Evolutionary conservation across 1,140 invertebrate species (phyloP), one percentile per base, ranked within the genome.

Genomic region (Drosophila nannoptera): DNA sequence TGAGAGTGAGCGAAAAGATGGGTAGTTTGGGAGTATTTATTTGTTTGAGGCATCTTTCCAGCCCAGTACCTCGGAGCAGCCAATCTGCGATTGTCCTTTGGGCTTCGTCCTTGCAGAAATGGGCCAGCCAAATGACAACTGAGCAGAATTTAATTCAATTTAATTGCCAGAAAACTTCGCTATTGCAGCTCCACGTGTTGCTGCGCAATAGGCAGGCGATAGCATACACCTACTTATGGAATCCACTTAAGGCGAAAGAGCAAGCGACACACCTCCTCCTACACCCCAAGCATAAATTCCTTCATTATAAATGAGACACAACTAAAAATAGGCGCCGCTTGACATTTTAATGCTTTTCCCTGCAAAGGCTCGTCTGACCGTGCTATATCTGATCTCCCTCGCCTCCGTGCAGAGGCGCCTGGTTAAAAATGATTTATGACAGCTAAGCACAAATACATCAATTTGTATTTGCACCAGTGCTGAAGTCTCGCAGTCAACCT

Each of bases 11-110:
- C 1, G 35, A 22, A 7, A 11, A 9, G 29, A 8, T 1, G 32
- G 8, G 12, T 5, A n/a, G 35, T 0, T 22, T 6, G 5, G 49
- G 36, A 22, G 22, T 33, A 4, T 31, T 32, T 55, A 61, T 78
- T 74, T 81, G 74, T 82, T 77, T 82, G 49, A 60, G 55, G 68
- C 68, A 45, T 66, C 62, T 54, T 59, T 66, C 59, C 59, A 48
- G 68, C 63, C 63, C 62, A 53, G 46, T 66, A 53, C 54, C 58
- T 62, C 48, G 60, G 46, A 36, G 22, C 40, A 50, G 38, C 33
- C 32, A 46, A 36, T 46, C 45, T 31, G 33, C 58, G 48, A 31
- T 29, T 49, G 62, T 22, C 52, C 32, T 56, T 59, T 36, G 48
- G 38, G 36, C 59, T 68, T 73, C 43, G 12, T 22, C 45, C 60